phyloP scores from a whole-genome alignment of 2,797 vertebrate genomes.

The Neoniphon sammara region DNA sequence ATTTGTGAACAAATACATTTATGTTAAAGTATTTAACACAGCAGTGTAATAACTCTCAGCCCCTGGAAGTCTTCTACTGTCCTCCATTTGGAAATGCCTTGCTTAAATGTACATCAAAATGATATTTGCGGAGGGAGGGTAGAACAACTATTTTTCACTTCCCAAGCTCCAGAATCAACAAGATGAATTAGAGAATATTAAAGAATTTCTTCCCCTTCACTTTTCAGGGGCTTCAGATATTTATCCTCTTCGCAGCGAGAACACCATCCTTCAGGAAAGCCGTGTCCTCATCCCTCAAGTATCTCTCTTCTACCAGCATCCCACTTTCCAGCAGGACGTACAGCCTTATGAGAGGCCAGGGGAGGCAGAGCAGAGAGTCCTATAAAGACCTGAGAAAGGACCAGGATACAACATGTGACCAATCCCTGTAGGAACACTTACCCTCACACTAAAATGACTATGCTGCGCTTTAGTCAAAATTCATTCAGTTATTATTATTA shows the following conservation, averaged over 20 bases:
- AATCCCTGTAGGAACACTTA: not conserved
- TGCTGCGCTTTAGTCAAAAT: too few species aligned
- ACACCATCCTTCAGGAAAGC: conserved; percentile 31
- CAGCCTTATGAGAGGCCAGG: not conserved
- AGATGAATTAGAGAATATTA: not conserved
- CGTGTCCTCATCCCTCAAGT: fast-evolving
- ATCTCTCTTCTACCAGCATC: not conserved
- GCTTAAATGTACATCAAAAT: too few species aligned
- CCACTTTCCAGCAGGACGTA: not conserved
- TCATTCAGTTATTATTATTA: too few species aligned
- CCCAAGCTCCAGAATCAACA: too few species aligned
- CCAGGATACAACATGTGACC: too few species aligned
- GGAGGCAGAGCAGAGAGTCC: fast-evolving
- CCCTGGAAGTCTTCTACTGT: too few species aligned
- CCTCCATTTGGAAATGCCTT: too few species aligned
- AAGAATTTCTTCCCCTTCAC: not conserved
- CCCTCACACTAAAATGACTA: too few species aligned
- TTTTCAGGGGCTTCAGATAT: conserved; percentile 77
- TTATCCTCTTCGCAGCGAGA: conserved; percentile 71
- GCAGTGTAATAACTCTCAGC: not conserved
- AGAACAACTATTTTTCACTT: too few species aligned
- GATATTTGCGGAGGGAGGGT: too few species aligned
- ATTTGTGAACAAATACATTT: too few species aligned
- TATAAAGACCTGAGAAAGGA: conserved; percentile 4
- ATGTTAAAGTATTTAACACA: not conserved